A percentile compares a stretch with the other conserved stretches of the same genome.
These are phyloP conservation scores for Incurvaria masculella DNA, from an alignment of 2,888 invertebrate genomes.

Conservation along the genomic window DNA sequence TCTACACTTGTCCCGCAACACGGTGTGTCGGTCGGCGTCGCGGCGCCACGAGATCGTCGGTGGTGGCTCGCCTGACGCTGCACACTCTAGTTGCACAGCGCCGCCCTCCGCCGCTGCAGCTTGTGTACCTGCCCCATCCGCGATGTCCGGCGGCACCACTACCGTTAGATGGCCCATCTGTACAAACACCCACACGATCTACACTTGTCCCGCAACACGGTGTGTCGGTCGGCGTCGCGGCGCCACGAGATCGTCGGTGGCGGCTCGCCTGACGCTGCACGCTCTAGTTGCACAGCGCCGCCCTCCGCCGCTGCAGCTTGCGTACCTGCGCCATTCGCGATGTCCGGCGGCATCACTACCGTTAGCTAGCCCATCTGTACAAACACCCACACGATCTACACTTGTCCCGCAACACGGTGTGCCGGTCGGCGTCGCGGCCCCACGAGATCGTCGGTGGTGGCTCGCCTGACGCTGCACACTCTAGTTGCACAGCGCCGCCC, in stretches of 20 bases:
- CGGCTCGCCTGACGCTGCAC: conserved; percentile 78
- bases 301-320: conserved; percentile 76
- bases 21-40: conserved; percentile 72
- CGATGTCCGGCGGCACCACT: conserved; percentile 82
- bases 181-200: conserved; percentile 20
- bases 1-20: conserved; percentile 63
- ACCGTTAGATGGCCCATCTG: conserved; percentile 86
- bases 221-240: conserved; percentile 71
- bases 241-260: conserved; percentile 76
- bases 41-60: conserved; percentile 78
- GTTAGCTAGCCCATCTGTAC: conserved; percentile 80
- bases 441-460: conserved; percentile 76
- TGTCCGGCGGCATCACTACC: conserved; percentile 85
- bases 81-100: conserved; percentile 70
- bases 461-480: conserved; percentile 76
- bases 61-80: conserved; percentile 75
- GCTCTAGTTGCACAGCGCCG: conserved; percentile 71
- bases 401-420: conserved; percentile 71
- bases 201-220: conserved; percentile 65
- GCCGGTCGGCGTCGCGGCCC: conserved; percentile 74
- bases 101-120: conserved; percentile 78
- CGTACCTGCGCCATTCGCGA: conserved; percentile 58
- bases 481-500: conserved; percentile 72
- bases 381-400: too few relatives aligned
- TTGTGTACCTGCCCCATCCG: conserved; percentile 59